Evolutionary conservation across 2,113 vertebrate genomes (phyloP).

Genomic region (human): DNA sequence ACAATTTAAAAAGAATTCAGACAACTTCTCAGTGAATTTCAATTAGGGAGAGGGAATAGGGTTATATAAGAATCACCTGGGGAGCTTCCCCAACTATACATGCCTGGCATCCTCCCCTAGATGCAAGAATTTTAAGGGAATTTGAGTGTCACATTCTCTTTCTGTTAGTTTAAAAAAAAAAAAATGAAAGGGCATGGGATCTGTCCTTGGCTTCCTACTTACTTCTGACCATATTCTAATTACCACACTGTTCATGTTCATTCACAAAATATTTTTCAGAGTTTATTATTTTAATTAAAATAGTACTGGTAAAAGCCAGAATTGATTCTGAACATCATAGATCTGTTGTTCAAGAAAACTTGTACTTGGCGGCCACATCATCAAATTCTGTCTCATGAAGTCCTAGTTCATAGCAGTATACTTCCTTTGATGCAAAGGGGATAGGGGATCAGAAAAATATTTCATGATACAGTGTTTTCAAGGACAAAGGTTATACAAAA

Average conservation of each 20-base stretch:
- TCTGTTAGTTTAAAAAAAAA: neutral
- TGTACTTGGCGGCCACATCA: too few relatives aligned
- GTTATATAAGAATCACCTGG: neutral
- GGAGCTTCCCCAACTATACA: neutral
- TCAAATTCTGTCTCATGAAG: neutral
- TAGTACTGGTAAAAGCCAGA: neutral
- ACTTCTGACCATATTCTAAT: neutral
- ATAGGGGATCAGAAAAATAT: neutral
- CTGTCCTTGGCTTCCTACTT: neutral
- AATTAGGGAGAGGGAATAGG: neutral
- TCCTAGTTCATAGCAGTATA: neutral
- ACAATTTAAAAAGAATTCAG: neutral
- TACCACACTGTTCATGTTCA: neutral
- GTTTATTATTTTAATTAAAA: neutral
- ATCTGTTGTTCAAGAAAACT: neutral
- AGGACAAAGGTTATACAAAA: neutral
- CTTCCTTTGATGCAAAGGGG: neutral
- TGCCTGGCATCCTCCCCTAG: neutral
- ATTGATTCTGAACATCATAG: neutral
- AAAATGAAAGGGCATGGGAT: neutral
- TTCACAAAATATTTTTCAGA: neutral
- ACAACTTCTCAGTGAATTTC: neutral
- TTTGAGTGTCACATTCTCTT: neutral
- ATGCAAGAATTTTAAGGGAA: neutral
- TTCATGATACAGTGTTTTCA: neutral